Percentiles rank a stretch among this genome's conserved stretches.
Conservation (phyloP, 2,113 vertebrate species). For the Ameiurus melas region DNA sequence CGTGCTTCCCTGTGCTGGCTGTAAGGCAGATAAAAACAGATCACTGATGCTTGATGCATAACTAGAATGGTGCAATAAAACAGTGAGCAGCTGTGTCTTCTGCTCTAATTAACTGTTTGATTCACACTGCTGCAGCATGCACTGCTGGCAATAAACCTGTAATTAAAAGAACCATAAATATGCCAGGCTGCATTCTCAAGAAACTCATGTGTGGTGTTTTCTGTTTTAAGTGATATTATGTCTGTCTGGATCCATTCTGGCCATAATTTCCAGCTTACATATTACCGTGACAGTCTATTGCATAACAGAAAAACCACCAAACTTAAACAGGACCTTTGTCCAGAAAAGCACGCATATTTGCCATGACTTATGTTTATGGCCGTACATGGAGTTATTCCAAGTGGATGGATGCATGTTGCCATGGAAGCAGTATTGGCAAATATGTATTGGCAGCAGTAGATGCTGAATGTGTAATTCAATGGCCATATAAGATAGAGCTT, state of each 20-base stretch:
- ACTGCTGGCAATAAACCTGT: slow-evolving; percentile 12
- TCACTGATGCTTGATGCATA: slow-evolving; percentile 40
- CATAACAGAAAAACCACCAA: not conserved
- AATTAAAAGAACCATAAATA: slow-evolving; percentile 21
- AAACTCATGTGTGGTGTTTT: slow-evolving; percentile 3
- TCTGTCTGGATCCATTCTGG: not conserved
- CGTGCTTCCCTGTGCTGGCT: slow-evolving; percentile 32
- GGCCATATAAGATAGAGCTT: slow-evolving; percentile 4
- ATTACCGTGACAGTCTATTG: not conserved
- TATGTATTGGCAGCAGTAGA: slow-evolving; percentile 8
- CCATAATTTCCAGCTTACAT: not conserved
- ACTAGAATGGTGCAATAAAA: slow-evolving; percentile 20
- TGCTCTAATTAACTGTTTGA: slow-evolving; percentile 9
- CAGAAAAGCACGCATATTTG: slow-evolving; percentile 23
- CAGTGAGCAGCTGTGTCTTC: not conserved
- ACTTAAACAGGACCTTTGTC: slow-evolving; percentile 20
- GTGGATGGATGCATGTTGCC: slow-evolving; percentile 50
- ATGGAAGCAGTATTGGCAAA: slow-evolving; percentile 52
- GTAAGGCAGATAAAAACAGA: slow-evolving; percentile 42
- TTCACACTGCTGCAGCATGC: slow-evolving; percentile 6
- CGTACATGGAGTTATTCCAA: slow-evolving; percentile 40
- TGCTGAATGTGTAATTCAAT: slow-evolving; percentile 19
- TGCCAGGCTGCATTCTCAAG: not conserved
- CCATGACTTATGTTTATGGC: slow-evolving; percentile 22
- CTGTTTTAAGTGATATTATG: not conserved